Conservation (phyloP, 1,140 invertebrate species). For the Delia radicum region DNA sequence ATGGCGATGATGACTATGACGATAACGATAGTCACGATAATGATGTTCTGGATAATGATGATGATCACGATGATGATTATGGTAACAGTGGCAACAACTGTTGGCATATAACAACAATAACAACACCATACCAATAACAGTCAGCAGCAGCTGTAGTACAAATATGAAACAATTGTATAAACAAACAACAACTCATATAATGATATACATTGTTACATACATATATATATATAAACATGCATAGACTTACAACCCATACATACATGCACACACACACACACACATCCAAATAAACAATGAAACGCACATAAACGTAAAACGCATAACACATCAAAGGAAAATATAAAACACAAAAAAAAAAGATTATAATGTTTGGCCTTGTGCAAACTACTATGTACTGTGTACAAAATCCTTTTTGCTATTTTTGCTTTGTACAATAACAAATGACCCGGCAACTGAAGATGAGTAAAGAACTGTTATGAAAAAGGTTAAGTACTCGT, state of each 20-base stretch:
- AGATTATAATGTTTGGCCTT: conserved; percentile 23
- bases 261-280: neutral
- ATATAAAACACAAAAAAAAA: neutral
- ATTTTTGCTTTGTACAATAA: conserved; percentile 4
- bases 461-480: conserved; percentile 6
- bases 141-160: neutral
- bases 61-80: neutral
- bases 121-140: neutral
- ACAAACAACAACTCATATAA: neutral
- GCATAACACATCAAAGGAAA: neutral
- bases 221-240: neutral
- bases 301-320: conserved; percentile 1
- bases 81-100: neutral
- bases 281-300: neutral
- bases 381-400: neutral
- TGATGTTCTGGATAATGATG: neutral
- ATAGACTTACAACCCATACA: too few species aligned
- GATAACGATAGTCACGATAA: neutral
- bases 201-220: too few species aligned
- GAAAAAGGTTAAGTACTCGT: conserved; percentile 12
- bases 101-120: neutral
- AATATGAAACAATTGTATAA: neutral
- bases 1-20: neutral
- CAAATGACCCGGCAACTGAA: conserved; percentile 14
- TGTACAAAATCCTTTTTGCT: conserved; percentile 9